These are phyloP conservation scores for Tokudaia muenninki DNA, from an alignment of 2,797 vertebrate genomes.

Conservation along the genomic window DNA sequence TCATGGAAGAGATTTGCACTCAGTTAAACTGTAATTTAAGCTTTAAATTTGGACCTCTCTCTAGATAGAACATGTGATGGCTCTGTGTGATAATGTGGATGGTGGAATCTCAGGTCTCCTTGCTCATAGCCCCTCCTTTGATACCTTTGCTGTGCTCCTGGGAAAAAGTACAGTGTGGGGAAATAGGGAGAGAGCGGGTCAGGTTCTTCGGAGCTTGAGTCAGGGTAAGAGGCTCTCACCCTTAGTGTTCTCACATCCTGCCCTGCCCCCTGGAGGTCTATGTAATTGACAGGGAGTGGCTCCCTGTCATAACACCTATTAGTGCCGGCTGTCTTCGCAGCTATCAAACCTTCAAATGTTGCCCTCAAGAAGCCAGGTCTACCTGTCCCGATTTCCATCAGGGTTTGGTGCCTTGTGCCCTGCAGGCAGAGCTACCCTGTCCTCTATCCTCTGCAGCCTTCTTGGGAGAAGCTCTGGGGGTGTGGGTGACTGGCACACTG, in stretches of 20 bases:
- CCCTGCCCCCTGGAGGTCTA: not conserved
- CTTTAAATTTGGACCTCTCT: not conserved
- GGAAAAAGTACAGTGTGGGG: not conserved
- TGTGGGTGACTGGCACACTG: not conserved
- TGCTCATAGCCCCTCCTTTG: not conserved
- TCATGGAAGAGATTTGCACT: no score
- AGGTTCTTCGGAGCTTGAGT: not conserved
- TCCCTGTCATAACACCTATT: not conserved
- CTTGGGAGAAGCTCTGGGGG: not conserved
- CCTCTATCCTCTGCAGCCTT: not conserved
- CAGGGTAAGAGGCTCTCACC: not conserved
- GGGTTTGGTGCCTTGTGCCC: not conserved
- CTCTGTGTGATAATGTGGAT: not conserved
- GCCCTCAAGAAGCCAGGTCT: not conserved
- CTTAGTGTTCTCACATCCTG: not conserved
- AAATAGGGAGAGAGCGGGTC: not conserved
- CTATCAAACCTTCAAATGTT: not conserved
- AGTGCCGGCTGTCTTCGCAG: not conserved
- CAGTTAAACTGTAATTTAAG: not conserved
- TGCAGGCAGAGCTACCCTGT: not conserved
- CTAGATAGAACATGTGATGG: no score
- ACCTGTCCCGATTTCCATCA: not conserved
- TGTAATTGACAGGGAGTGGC: not conserved
- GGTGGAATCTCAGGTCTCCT: not conserved
- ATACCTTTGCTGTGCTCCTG: not conserved